Conservation (phyloP, 1,140 invertebrate species). For the Drosophila mauritiana region DNA sequence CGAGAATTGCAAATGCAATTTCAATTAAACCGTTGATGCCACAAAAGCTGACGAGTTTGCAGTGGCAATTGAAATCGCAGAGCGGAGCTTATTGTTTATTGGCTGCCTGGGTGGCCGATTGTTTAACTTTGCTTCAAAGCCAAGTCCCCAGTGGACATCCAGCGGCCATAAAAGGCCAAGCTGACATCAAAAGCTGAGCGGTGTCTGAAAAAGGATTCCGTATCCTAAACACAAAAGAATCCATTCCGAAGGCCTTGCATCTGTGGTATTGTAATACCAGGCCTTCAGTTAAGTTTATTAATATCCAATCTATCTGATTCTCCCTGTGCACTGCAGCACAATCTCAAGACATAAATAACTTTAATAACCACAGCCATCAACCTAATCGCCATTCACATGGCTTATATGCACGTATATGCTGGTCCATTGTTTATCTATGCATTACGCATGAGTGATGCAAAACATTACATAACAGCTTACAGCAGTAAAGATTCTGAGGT, state of each 20-base stretch:
- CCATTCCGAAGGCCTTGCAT: background rate
- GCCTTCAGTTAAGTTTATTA: too few relatives aligned
- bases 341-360: conserved; percentile 9
- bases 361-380: background rate
- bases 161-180: conserved; percentile 11
- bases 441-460: conserved; percentile 36
- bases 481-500: background rate
- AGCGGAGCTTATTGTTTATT: conserved; percentile 55
- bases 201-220: background rate
- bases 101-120: conserved; percentile 14
- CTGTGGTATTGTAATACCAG: too few relatives aligned
- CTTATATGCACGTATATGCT: background rate
- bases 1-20: conserved; percentile 69
- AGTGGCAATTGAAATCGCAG: conserved; percentile 42
- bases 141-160: conserved; percentile 6
- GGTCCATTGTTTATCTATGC: conserved; percentile 23
- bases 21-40: conserved; percentile 71
- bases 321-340: background rate
- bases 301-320: too few relatives aligned
- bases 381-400: background rate
- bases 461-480: background rate
- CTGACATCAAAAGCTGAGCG: conserved; percentile 6
- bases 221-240: background rate
- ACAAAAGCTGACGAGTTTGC: conserved; percentile 49
- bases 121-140: conserved; percentile 21